A percentile compares a stretch with the other conserved stretches of the same genome.
These are phyloP conservation scores for Cuculus canorus DNA, from an alignment of 2,797 vertebrate species.

Conservation along the genomic window DNA sequence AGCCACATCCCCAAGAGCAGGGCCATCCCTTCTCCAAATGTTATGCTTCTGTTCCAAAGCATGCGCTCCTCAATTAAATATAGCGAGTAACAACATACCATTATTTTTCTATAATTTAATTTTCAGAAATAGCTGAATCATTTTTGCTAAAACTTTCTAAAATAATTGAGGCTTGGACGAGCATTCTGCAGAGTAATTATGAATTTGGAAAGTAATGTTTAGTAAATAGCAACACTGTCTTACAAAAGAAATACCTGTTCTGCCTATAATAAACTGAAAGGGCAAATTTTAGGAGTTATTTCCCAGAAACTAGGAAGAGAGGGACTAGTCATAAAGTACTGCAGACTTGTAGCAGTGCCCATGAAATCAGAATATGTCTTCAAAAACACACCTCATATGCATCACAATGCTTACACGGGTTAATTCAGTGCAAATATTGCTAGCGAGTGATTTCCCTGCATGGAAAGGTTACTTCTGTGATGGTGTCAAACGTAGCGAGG, in stretches of 20 bases:
- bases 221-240: not conserved
- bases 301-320: not conserved
- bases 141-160: constrained; percentile 61
- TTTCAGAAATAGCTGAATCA: constrained; percentile 69
- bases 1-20: constrained; percentile 61
- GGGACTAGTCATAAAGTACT: not conserved
- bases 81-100: constrained; percentile 54
- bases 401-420: not conserved
- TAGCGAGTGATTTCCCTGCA: not conserved
- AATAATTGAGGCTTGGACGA: constrained; percentile 31
- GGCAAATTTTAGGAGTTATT: not conserved
- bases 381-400: not conserved
- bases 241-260: not conserved
- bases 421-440: constrained; percentile 35
- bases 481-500: constrained; percentile 44
- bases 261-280: not conserved
- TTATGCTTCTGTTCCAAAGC: constrained; percentile 63
- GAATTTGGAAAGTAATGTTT: not conserved
- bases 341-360: not conserved
- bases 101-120: constrained; percentile 49
- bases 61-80: constrained; percentile 59
- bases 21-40: constrained; percentile 67
- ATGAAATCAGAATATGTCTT: not conserved
- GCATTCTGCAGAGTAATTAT: constrained; percentile 20
- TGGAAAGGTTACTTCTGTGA: constrained; percentile 26